A percentile compares a stretch with the other conserved stretches of the same genome.
Evolutionary conservation across 2,888 invertebrate species (phyloP).

Genomic region (Chymomyza procnemis): DNA sequence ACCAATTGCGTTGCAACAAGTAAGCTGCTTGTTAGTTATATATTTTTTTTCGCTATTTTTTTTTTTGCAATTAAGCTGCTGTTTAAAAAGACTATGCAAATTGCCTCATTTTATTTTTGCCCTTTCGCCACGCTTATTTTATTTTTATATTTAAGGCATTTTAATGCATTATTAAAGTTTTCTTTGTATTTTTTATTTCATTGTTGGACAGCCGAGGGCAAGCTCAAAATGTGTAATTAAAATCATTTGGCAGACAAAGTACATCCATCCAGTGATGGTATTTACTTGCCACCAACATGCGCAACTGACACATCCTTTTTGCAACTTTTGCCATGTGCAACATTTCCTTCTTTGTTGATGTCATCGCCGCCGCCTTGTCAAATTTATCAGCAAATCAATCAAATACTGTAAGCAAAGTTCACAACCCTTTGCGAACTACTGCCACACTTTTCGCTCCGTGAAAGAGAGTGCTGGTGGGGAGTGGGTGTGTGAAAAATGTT

Average conservation of each 20-base stretch:
- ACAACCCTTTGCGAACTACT: background rate
- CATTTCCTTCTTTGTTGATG: background rate
- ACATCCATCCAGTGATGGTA: background rate
- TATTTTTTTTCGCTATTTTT: no score
- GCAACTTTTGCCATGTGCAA: background rate
- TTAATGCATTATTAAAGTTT: background rate
- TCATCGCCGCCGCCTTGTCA: constrained; percentile 56
- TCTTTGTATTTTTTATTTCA: background rate
- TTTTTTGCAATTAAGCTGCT: constrained; percentile 2
- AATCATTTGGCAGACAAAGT: background rate
- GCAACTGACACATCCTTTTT: background rate
- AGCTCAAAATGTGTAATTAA: background rate
- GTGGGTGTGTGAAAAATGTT: constrained; percentile 54
- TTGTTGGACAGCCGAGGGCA: background rate
- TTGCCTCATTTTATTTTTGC: background rate
- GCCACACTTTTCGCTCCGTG: background rate
- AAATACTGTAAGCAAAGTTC: constrained; percentile 48
- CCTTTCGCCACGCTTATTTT: background rate
- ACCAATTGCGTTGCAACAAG: constrained; percentile 33
- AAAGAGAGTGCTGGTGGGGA: background rate
- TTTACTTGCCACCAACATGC: background rate
- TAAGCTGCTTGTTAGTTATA: constrained; percentile 29
- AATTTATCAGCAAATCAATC: constrained; percentile 70
- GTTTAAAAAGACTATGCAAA: background rate
- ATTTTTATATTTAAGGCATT: background rate